A percentile compares a stretch with the other conserved stretches of the same genome.
These are phyloP conservation scores for Buteo buteo DNA, from an alignment of 2,113 vertebrate species.

Conservation along the genomic window DNA sequence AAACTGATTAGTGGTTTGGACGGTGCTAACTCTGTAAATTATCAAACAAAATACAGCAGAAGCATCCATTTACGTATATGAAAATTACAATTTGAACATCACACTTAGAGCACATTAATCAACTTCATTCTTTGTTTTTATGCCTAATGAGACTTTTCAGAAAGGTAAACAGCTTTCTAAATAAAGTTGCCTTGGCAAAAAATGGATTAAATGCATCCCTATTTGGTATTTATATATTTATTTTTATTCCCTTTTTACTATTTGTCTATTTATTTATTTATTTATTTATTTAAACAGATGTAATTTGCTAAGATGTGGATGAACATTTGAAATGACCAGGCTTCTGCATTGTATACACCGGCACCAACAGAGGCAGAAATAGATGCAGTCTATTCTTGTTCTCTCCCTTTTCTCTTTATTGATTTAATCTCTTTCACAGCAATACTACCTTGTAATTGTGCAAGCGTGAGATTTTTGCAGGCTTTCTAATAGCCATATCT, in stretches of 20 bases:
- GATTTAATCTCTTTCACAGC: conserved; percentile 42
- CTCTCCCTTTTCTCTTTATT: not conserved
- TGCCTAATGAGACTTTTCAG: conserved; percentile 77
- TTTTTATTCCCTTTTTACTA: not conserved
- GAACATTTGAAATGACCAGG: not conserved
- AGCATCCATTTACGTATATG: conserved; percentile 77
- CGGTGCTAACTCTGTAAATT: conserved; percentile 78
- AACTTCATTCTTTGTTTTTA: conserved; percentile 82
- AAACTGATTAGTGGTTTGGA: conserved; percentile 83
- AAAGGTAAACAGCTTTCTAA: conserved; percentile 81
- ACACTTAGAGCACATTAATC: conserved; percentile 81
- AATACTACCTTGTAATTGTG: not conserved
- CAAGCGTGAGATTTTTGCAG: not conserved
- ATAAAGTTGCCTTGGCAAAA: conserved; percentile 75
- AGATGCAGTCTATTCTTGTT: not conserved
- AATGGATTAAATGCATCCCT: conserved; percentile 65
- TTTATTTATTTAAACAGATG: not conserved
- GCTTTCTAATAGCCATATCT: not conserved
- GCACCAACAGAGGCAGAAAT: not conserved
- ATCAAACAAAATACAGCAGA: conserved; percentile 79
- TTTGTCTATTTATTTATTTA: not conserved
- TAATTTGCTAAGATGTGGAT: conserved; percentile 11
- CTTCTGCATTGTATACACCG: not conserved
- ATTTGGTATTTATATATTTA: not conserved
- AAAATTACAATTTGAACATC: conserved; percentile 81